Conservation (phyloP, 1,140 invertebrate genomes). For the Temnothorax nylanderi region DNA sequence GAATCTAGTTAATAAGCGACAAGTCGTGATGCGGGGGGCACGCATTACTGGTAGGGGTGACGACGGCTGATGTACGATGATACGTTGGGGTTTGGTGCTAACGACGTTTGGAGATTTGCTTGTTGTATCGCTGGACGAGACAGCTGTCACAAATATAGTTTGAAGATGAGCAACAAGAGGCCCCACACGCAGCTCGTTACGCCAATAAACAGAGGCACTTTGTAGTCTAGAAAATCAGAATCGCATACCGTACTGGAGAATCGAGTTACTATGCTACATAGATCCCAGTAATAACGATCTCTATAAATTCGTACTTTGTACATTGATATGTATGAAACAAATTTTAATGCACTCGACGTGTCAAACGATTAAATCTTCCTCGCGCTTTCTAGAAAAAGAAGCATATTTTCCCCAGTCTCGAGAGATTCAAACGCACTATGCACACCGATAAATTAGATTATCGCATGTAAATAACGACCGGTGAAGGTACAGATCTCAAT, state of each 20-base stretch:
- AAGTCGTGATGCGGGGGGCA: conserved; percentile 83
- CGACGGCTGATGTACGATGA: conserved; percentile 83
- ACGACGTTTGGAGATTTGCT: conserved; percentile 83
- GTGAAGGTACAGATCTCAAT: background rate
- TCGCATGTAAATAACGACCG: background rate
- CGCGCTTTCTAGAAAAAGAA: background rate
- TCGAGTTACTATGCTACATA: conserved; percentile 73
- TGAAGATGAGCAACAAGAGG: conserved; percentile 89
- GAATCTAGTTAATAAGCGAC: conserved; percentile 85
- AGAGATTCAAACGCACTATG: background rate
- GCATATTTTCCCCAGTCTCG: background rate
- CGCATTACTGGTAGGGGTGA: conserved; percentile 85
- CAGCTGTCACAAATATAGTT: conserved; percentile 90
- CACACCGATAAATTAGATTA: background rate
- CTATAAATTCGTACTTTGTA: conserved; percentile 70
- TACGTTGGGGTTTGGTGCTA: conserved; percentile 84
- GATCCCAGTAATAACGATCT: conserved; percentile 73
- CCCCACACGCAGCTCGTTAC: conserved; percentile 90
- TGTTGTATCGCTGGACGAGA: conserved; percentile 80
- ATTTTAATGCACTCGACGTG: background rate
- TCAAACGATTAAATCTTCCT: conserved; percentile 20
- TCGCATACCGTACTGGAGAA: conserved; percentile 85
- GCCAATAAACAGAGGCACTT: conserved; percentile 90
- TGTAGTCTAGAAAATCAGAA: conserved; percentile 88
- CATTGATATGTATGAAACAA: conserved; percentile 23